Base-by-base conservation (phyloP, 2,888 invertebrate species). In the Standfussiana lucernea region DNA sequence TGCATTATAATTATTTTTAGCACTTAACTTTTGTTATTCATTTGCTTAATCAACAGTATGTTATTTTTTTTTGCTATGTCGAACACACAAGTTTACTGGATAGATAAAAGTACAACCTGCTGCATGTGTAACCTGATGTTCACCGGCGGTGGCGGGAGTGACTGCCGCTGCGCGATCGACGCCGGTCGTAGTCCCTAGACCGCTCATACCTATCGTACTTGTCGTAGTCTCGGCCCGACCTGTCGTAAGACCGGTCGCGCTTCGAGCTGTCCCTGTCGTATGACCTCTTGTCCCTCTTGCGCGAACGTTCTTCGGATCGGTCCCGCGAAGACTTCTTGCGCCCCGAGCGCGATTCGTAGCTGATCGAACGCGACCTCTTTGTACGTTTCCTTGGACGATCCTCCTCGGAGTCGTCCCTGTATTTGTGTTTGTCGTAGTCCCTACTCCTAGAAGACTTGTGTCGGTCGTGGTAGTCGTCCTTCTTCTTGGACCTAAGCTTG, bases 141-240 rank as follows among this genome's bases (percentile, higher is more conserved):
- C 96, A 96, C 89, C 96, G 95, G 80, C 96, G 96, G 78, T 95
- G 95, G 81, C 96, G 91, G 85, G 91, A 86, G 86, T 91, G 93
- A 91, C 94, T 94, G 91, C 92, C 93, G 88, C 94, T 94, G 90
- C 95, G 93, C 79, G 94, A 93, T 59, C 95, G 93, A 74, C 95
- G 91, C 84, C 95, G 90, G 86, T 94, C 94, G 92, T 92, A 88
- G 90, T 95, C 95, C 95, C 95, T 95, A 95, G 91, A 91, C 90
- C 96, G 95, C 92, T 95, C 96, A 95, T 96, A 95, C 95, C 94
- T 95, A 94, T 96, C 95, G 91, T 93, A 90, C 77, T 93, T 93
- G 86, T 92, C 89, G 83, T 93, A 93, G 80, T 91, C 81, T 93
- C 91, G 73, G 86, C 83, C 77, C 76, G 87, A 88, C 82, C 91